Conservation (phyloP, 2,113 vertebrate species). For the Neolamprologus hecqui region DNA sequence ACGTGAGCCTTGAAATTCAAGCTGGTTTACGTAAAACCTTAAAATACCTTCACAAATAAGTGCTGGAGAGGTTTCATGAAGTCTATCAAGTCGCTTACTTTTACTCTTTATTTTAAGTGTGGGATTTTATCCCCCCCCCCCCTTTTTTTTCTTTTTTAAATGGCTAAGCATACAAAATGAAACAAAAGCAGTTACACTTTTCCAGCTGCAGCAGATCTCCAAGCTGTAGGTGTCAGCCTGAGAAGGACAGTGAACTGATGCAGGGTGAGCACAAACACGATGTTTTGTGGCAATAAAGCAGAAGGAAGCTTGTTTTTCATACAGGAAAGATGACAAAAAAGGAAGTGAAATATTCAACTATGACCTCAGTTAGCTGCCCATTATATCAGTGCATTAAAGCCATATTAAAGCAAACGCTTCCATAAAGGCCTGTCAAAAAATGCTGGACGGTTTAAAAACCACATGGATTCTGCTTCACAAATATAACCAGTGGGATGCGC, state of each 20-base stretch:
- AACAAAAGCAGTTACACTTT: neutral
- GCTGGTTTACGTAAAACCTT: rapidly evolving
- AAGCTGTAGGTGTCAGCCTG: neutral
- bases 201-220: neutral
- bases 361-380: neutral
- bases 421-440: neutral
- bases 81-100: neutral
- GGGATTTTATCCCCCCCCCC: rapidly evolving
- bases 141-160: neutral
- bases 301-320: neutral
- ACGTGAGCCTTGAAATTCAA: neutral
- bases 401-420: neutral
- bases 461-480: neutral
- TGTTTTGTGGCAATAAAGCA: neutral
- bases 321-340: neutral
- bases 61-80: neutral
- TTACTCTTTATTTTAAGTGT: neutral
- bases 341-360: neutral
- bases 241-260: neutral
- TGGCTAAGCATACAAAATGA: neutral
- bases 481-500: neutral
- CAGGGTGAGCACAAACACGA: neutral
- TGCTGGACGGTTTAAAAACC: neutral
- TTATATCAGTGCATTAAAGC: neutral
- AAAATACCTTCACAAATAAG: neutral